A percentile compares a stretch with the other conserved stretches of the same genome.
These are phyloP conservation scores for Nomada hirtipes DNA, from an alignment of 2,888 invertebrate genomes.

Conservation along the genomic window DNA sequence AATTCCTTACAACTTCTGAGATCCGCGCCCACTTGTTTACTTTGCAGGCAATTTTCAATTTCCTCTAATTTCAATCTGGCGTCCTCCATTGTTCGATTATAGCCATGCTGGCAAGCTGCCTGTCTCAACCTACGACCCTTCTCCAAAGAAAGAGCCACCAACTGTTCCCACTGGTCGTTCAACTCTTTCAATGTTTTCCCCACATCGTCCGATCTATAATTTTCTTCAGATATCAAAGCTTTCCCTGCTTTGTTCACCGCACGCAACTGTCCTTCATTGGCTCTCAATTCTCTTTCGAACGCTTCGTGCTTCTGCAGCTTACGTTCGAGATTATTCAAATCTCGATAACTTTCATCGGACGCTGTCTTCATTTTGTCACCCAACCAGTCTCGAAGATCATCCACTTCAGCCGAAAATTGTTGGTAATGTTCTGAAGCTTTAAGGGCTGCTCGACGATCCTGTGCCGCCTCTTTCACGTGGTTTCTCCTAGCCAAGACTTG, in stretches of 20 bases:
- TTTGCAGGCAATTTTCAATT: constrained; percentile 91
- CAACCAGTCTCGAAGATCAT: constrained; percentile 96
- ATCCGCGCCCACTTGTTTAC: constrained; percentile 94
- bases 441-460: constrained; percentile 90
- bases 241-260: constrained; percentile 93
- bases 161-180: constrained; percentile 91
- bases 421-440: constrained; percentile 95
- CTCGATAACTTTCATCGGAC: constrained; percentile 96
- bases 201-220: constrained; percentile 90
- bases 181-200: constrained; percentile 88
- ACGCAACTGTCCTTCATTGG: constrained; percentile 96
- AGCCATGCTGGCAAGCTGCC: constrained; percentile 93
- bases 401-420: constrained; percentile 96
- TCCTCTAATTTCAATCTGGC: constrained; percentile 94
- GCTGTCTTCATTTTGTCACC: constrained; percentile 96
- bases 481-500: constrained; percentile 91
- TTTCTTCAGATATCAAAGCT: constrained; percentile 89
- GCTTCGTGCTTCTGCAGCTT: constrained; percentile 98
- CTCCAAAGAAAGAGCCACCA: constrained; percentile 89
- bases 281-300: constrained; percentile 96
- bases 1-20: constrained; percentile 96
- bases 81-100: constrained; percentile 94
- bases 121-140: constrained; percentile 93
- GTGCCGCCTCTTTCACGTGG: constrained; percentile 90
- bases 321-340: constrained; percentile 94